Conservation (phyloP, 2,888 invertebrate species). For the Coenonympha arcania region DNA sequence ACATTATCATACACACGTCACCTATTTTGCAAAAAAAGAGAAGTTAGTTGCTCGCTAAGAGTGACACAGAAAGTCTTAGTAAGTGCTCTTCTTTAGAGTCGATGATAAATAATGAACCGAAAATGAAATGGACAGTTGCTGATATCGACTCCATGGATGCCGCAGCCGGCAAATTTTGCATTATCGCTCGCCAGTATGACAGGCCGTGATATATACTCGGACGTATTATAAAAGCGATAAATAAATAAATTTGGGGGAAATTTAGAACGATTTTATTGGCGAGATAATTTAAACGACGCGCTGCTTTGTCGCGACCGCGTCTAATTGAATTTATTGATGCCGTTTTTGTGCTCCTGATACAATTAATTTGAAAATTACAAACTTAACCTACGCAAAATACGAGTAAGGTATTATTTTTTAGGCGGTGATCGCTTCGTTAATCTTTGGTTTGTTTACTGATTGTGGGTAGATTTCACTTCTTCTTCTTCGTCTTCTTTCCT, state of each 20-base stretch:
- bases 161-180: conserved; percentile 61
- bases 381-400: too few relatives aligned
- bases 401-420: too few relatives aligned
- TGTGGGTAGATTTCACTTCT: too few relatives aligned
- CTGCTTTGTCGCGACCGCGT: conserved; percentile 44
- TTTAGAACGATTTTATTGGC: conserved; percentile 69
- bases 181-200: conserved; percentile 71
- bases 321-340: conserved; percentile 14
- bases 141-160: conserved; percentile 45
- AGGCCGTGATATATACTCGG: conserved; percentile 70
- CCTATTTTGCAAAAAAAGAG: too few relatives aligned
- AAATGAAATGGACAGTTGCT: conserved; percentile 6
- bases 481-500: too few relatives aligned
- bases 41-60: too few relatives aligned
- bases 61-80: too few relatives aligned
- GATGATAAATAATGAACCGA: neutral
- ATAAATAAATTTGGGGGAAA: conserved; percentile 69
- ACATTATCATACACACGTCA: too few relatives aligned
- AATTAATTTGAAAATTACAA: too few relatives aligned
- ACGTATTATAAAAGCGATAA: conserved; percentile 73
- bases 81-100: too few relatives aligned
- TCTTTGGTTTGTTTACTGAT: too few relatives aligned
- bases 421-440: neutral
- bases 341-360: neutral
- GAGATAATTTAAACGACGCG: conserved; percentile 53